phyloP scores from a whole-genome alignment of 1,140 invertebrate genomes.

The Brachionus asplanchnoidis region DNA sequence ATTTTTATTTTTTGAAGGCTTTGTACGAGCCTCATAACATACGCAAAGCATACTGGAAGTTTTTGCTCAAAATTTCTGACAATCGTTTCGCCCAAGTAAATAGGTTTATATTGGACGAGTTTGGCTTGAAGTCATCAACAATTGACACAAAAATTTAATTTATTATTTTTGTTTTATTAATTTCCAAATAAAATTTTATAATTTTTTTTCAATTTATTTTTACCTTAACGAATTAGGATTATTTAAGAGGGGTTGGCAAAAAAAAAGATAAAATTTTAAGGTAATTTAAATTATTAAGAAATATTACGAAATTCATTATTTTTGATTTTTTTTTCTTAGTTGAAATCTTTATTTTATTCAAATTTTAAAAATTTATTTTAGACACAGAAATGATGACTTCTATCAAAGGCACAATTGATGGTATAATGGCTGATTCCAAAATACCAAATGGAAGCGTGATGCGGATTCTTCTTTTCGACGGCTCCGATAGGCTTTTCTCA shows the following conservation, averaged over 20 bases:
- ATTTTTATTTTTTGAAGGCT: conserved; percentile 55
- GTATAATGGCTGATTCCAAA: not conserved
- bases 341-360: not conserved
- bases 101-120: conserved; percentile 42
- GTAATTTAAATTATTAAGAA: not conserved
- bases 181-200: not conserved
- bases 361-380: not conserved
- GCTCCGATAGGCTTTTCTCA: not conserved
- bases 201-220: conserved; percentile 2
- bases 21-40: conserved; percentile 72
- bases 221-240: not conserved
- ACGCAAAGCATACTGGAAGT: conserved; percentile 76
- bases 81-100: conserved; percentile 59
- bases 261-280: not conserved
- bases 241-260: not conserved
- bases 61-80: conserved; percentile 69
- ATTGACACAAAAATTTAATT: not conserved
- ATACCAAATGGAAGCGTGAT: not conserved
- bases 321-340: not conserved
- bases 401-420: not conserved
- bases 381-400: not conserved
- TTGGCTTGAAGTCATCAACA: conserved; percentile 41
- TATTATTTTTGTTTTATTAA: not conserved
- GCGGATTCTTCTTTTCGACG: not conserved
- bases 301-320: not conserved